These are phyloP conservation scores for Holocentrus rufus DNA, from an alignment of 2,797 vertebrate genomes.

Conservation along the genomic window DNA sequence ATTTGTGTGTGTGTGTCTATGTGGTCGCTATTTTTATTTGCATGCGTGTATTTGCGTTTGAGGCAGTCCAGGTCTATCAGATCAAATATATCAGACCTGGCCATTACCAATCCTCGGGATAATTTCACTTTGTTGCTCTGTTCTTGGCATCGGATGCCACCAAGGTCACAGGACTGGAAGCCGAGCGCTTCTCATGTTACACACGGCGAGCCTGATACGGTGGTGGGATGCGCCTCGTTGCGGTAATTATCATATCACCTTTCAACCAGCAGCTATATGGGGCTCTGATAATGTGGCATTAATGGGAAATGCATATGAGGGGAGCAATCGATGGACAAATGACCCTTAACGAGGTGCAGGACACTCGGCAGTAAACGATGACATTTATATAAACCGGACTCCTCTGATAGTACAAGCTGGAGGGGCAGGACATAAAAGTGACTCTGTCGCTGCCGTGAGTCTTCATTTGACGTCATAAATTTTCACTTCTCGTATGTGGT, in stretches of 20 bases:
- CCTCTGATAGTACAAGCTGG: neutral
- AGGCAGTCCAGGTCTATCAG: conserved; percentile 23
- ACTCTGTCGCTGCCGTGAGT: neutral
- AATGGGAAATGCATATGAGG: conserved; percentile 77
- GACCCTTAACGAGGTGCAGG: conserved; percentile 63
- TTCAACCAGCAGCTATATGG: conserved; percentile 75
- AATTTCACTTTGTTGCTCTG: conserved; percentile 46
- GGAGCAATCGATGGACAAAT: conserved; percentile 70
- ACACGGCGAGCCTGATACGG: conserved; percentile 31
- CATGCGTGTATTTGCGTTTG: neutral
- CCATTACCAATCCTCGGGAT: conserved; percentile 63
- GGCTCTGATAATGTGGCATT: conserved; percentile 74
- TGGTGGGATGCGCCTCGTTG: conserved; percentile 51
- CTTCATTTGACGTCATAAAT: neutral
- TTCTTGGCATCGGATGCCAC: conserved; percentile 56
- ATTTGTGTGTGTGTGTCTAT: neutral
- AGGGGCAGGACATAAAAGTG: neutral
- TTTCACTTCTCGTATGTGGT: no score
- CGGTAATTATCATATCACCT: conserved; percentile 78
- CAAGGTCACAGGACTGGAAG: conserved; percentile 67
- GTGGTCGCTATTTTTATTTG: neutral
- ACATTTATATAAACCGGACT: conserved; percentile 29
- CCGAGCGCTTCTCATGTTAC: conserved; percentile 72
- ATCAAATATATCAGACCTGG: conserved; percentile 49
- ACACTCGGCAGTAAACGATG: conserved; percentile 39